Evolutionary conservation across 2,113 vertebrate genomes (phyloP).

Genomic region (Osmerus mordax): DNA sequence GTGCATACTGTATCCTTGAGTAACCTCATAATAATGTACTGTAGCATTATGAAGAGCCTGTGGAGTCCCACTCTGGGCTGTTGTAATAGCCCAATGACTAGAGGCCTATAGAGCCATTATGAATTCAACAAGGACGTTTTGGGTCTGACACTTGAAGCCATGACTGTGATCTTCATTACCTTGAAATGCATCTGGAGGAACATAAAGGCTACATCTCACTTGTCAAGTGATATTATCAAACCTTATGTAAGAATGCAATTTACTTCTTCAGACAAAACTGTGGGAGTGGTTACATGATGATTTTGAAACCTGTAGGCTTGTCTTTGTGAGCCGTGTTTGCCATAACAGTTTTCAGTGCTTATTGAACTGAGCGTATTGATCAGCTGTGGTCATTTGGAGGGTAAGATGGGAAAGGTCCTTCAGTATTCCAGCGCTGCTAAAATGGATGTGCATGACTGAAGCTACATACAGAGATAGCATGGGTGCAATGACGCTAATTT

Average conservation of each 20-base stretch:
- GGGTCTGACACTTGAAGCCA: neutral
- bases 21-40: conserved; percentile 15
- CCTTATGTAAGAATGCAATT: neutral
- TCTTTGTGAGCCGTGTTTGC: no score
- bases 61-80: neutral
- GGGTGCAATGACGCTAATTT: neutral
- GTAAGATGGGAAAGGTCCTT: neutral
- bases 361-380: no score
- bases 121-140: conserved; percentile 3
- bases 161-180: neutral
- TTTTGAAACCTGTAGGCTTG: no score
- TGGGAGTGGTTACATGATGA: neutral
- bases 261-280: neutral
- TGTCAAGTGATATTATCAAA: neutral
- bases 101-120: conserved; percentile 17
- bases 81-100: conserved; percentile 6
- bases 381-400: neutral
- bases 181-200: neutral
- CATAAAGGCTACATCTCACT: neutral
- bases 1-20: neutral
- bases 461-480: neutral
- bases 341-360: no score
- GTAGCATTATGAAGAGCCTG: neutral
- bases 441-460: neutral
- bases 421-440: neutral